These are phyloP conservation scores for Phalacrocorax carbo DNA, from an alignment of 2,113 vertebrate species.

Conservation along the genomic window DNA sequence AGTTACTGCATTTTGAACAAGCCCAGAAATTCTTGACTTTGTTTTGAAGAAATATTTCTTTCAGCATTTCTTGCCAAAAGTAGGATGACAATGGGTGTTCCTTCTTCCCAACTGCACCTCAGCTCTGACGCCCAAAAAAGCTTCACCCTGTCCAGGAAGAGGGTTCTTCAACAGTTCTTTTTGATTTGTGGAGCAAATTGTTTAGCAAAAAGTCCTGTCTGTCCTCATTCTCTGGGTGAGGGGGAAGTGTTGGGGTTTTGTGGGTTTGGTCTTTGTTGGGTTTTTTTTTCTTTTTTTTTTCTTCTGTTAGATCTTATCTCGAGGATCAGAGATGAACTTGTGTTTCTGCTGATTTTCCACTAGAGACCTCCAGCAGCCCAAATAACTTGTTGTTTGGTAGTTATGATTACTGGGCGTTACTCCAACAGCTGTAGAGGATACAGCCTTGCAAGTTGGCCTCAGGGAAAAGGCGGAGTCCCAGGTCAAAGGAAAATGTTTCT, in stretches of 20 bases:
- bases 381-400: constrained; percentile 3
- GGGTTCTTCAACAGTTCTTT: background rate
- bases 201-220: background rate
- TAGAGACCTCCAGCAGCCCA: constrained; percentile 67
- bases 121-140: background rate
- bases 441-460: constrained; percentile 43
- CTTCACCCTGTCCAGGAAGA: background rate
- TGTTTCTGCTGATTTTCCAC: constrained; percentile 66
- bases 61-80: background rate
- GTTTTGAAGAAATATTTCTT: background rate
- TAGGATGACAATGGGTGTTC: background rate
- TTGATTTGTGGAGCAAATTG: background rate
- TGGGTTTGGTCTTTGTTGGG: too few species aligned
- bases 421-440: constrained; percentile 30
- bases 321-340: background rate
- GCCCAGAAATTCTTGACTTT: background rate
- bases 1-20: background rate
- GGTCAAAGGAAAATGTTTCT: constrained; percentile 63
- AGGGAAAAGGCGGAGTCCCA: constrained; percentile 53
- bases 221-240: background rate
- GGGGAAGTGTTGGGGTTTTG: too few species aligned
- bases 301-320: background rate
- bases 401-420: constrained; percentile 23
- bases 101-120: background rate
- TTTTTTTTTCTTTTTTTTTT: background rate